These are phyloP conservation scores for Theonella swinhoei DNA, from an alignment of 37 sponge, comb jelly and placozoan genomes.

Conservation along the genomic window DNA sequence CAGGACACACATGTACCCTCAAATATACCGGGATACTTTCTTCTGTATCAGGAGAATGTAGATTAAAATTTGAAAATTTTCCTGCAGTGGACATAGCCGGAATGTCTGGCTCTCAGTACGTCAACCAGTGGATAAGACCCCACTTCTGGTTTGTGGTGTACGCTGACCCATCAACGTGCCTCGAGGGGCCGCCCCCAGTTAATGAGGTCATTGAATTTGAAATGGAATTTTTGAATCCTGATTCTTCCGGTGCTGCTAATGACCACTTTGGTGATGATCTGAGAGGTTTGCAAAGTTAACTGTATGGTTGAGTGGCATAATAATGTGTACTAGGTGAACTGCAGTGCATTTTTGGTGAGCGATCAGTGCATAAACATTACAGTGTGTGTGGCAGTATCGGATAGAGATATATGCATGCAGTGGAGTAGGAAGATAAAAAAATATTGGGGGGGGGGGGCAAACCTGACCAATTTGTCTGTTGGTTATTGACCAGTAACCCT, in stretches of 20 bases:
- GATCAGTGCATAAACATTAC: too few species aligned
- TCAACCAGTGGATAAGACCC: slow-evolving; percentile 61
- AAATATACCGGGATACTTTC: too few species aligned
- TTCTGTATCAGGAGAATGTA: too few species aligned
- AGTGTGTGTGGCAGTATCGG: too few species aligned
- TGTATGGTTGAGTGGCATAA: background rate
- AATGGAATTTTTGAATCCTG: slow-evolving; percentile 71
- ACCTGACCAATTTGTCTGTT: too few species aligned
- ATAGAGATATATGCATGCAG: too few species aligned
- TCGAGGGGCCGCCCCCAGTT: background rate
- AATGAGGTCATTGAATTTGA: slow-evolving; percentile 38
- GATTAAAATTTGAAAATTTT: too few species aligned
- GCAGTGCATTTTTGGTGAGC: too few species aligned
- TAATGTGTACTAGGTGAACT: background rate
- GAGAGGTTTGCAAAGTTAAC: slow-evolving; percentile 53
- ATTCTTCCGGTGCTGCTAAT: slow-evolving; percentile 43
- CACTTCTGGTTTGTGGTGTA: slow-evolving; percentile 81
- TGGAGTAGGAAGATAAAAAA: too few species aligned
- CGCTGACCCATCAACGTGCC: slow-evolving; percentile 62
- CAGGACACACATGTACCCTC: too few species aligned
- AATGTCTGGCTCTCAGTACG: slow-evolving; percentile 46
- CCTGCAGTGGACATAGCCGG: slow-evolving; percentile 29
- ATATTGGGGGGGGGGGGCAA: background rate
- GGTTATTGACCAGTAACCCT: too few species aligned
- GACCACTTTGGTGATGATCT: slow-evolving; percentile 75